A percentile compares a stretch with the other conserved stretches of the same genome.
phyloP scores from a whole-genome alignment of 2,113 vertebrate species.

The Delphinus delphis region DNA sequence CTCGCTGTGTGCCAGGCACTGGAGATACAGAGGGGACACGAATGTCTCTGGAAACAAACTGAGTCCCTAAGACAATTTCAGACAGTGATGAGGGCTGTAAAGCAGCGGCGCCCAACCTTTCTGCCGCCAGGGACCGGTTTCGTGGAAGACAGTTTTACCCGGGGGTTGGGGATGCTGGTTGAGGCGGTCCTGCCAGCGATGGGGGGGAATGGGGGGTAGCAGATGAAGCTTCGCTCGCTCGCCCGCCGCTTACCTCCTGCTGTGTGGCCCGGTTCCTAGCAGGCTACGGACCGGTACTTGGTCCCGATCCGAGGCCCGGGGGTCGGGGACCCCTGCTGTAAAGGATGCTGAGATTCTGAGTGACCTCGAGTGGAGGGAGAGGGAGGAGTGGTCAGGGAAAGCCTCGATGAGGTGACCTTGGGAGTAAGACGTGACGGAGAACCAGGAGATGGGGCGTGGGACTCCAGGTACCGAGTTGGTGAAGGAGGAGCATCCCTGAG shows the following conservation, averaged over 20 bases:
- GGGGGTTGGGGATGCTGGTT: no score
- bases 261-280: no score
- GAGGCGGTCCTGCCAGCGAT: no score
- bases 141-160: no score
- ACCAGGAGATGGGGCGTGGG: neutral
- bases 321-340: neutral
- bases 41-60: neutral
- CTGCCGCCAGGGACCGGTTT: no score
- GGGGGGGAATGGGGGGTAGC: no score
- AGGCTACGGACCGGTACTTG: no score
- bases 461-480: fast-evolving
- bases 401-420: neutral
- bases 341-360: neutral
- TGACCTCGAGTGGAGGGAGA: neutral
- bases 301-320: no score
- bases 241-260: no score
- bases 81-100: neutral
- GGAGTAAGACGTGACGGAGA: neutral
- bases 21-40: fast-evolving
- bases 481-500: neutral
- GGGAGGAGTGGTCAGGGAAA: neutral
- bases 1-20: neutral
- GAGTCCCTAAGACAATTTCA: neutral
- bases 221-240: no score
- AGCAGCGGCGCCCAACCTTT: neutral